These are phyloP conservation scores for Burhinus oedicnemus DNA, from an alignment of 2,113 vertebrate genomes.

Conservation along the genomic window DNA sequence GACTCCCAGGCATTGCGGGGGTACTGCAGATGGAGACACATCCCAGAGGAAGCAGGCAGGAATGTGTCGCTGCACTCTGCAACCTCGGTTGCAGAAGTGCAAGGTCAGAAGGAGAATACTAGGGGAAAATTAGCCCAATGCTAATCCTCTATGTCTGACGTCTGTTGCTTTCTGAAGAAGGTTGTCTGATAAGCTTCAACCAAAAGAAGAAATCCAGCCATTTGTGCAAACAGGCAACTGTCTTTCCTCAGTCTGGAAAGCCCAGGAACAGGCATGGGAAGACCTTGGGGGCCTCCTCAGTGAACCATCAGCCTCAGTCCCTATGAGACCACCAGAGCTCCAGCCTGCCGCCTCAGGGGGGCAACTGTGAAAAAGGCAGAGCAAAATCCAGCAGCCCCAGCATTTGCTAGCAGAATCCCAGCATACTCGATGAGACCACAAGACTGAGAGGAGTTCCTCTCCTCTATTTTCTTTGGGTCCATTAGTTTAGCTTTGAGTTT, in stretches of 20 bases:
- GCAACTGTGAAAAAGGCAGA: neutral
- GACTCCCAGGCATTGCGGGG: neutral
- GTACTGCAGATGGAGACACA: rapidly evolving
- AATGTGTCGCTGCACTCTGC: neutral
- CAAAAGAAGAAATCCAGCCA: neutral
- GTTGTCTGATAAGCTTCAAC: neutral
- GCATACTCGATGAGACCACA: neutral
- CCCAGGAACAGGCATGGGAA: neutral
- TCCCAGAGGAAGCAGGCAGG: neutral
- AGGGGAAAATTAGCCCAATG: neutral
- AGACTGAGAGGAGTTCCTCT: neutral
- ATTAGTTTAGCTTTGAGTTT: neutral
- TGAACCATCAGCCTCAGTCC: neutral
- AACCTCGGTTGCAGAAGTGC: neutral
- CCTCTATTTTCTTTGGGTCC: neutral
- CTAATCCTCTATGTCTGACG: neutral
- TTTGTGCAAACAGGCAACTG: neutral
- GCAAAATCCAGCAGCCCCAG: neutral
- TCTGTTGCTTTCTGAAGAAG: neutral
- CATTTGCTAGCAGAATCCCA: neutral
- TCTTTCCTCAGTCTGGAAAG: neutral
- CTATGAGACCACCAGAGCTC: neutral
- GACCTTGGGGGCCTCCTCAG: neutral
- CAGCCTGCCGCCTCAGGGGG: neutral
- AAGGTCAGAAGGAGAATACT: neutral